phyloP scores from a whole-genome alignment of 30 jellyfish, hydroid and myxozoan genomes.

The Pelagia noctiluca region DNA sequence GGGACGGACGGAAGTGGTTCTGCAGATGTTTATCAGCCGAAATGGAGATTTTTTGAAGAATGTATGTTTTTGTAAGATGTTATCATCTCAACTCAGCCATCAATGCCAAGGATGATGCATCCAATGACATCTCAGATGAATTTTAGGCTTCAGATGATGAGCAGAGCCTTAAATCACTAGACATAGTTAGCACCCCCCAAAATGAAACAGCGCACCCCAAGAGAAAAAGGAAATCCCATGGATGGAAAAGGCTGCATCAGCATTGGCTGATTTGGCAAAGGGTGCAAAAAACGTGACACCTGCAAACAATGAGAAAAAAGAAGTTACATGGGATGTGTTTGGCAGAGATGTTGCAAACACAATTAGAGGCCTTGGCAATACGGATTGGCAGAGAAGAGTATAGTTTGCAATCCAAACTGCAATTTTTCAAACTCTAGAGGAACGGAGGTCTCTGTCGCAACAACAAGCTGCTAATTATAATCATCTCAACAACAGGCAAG shows the following conservation, averaged over 20 bases:
- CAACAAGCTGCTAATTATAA: constrained; percentile 11
- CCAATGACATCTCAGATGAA: not conserved
- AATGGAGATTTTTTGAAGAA: constrained; percentile 53
- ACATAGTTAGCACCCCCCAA: constrained; percentile 23
- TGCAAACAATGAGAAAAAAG: constrained; percentile 31
- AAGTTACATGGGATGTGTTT: constrained; percentile 43
- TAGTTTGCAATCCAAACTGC: constrained; percentile 41
- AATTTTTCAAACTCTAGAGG: constrained; percentile 24
- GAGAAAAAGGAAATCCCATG: constrained; percentile 24
- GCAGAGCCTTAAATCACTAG: constrained; percentile 14
- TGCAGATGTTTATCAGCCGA: constrained; percentile 39
- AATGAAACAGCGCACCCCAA: constrained; percentile 14
- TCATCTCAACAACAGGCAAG: constrained; percentile 4
- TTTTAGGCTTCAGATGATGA: constrained; percentile 13
- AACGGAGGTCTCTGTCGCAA: constrained; percentile 14
- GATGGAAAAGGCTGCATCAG: constrained; percentile 47
- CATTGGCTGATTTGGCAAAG: constrained; percentile 28
- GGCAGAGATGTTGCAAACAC: constrained; percentile 48
- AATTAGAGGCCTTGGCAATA: constrained; percentile 17
- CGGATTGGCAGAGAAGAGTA: constrained; percentile 39
- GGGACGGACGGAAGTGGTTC: constrained; percentile 40
- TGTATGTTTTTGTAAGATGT: constrained; percentile 35
- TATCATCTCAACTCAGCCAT: constrained; percentile 15
- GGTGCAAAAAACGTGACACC: constrained; percentile 17
- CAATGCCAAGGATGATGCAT: constrained; percentile 17